phyloP scores from a whole-genome alignment of 37 sponge, comb jelly and placozoan genomes.

The Geodia barretti region DNA sequence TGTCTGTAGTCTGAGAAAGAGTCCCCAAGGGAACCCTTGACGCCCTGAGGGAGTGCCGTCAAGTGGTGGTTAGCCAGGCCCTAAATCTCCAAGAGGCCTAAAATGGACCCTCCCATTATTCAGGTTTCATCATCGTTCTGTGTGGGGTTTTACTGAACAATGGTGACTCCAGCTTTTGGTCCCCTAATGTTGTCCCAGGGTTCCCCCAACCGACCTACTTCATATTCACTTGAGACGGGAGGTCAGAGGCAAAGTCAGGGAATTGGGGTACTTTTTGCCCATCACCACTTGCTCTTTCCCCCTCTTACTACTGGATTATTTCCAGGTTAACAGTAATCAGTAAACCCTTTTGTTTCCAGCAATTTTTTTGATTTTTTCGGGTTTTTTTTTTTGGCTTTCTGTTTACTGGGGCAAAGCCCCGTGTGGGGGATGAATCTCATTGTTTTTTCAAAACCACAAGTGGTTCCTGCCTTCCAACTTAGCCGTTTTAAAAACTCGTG shows the following conservation, averaged over 20 bases:
- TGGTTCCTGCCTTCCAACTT: too few relatives aligned
- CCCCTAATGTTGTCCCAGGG: neutral
- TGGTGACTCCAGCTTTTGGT: neutral
- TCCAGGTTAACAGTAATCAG: constrained; percentile 15
- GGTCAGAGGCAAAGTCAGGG: constrained; percentile 24
- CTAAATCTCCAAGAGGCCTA: constrained; percentile 46
- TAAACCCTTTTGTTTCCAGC: too few relatives aligned
- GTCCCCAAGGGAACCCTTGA: constrained; percentile 37
- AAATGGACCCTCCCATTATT: constrained; percentile 48
- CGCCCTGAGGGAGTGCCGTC: constrained; percentile 20
- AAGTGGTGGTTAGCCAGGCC: neutral
- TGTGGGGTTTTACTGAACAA: too few relatives aligned
- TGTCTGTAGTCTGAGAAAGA: constrained; percentile 7
- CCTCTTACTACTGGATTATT: constrained; percentile 4
- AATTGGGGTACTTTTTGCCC: constrained; percentile 27
- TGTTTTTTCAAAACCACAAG: too few relatives aligned
- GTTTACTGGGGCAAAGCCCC: too few relatives aligned
- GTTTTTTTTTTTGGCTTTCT: too few relatives aligned
- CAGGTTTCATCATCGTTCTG: too few relatives aligned
- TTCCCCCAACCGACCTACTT: constrained; percentile 45
- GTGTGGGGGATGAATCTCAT: too few relatives aligned
- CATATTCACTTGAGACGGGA: constrained; percentile 28
- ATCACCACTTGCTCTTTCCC: constrained; percentile 12
- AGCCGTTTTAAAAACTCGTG: too few relatives aligned
- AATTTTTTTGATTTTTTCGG: too few relatives aligned